Evolutionary conservation across 2,797 vertebrate species (phyloP).

Genomic region (Coregonus suidteri): DNA sequence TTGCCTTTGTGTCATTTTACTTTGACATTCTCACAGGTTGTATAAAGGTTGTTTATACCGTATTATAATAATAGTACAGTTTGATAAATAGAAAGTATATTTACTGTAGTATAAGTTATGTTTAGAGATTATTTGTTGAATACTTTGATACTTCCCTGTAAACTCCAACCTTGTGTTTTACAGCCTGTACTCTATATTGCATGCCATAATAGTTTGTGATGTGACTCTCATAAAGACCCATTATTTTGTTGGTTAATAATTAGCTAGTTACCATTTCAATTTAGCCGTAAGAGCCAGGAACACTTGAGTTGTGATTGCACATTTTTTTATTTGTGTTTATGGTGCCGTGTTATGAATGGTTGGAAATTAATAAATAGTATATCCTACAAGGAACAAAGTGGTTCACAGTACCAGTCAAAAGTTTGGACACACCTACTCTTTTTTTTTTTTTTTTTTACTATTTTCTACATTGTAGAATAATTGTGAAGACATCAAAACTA

Average conservation of each 20-base stretch:
- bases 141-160: no score
- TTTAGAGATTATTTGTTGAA: background rate
- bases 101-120: background rate
- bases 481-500: no score
- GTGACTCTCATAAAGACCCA: background rate
- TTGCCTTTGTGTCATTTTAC: background rate
- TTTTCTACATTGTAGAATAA: no score
- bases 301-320: background rate
- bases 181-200: background rate
- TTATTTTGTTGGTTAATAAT: background rate
- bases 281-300: background rate
- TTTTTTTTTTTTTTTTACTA: no score
- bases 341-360: background rate
- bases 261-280: background rate
- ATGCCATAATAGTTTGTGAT: background rate
- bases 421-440: no score
- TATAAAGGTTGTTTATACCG: background rate
- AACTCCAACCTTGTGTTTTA: no score
- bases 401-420: no score
- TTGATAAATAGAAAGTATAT: background rate
- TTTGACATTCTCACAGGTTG: background rate
- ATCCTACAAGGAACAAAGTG: background rate
- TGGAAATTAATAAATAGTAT: constrained; percentile 23
- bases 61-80: background rate
- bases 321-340: constrained; percentile 1